Evolutionary conservation across 2,888 invertebrate genomes (phyloP), one percentile per base, ranked within the genome.

Genomic region (Hyppa rectilinea): DNA sequence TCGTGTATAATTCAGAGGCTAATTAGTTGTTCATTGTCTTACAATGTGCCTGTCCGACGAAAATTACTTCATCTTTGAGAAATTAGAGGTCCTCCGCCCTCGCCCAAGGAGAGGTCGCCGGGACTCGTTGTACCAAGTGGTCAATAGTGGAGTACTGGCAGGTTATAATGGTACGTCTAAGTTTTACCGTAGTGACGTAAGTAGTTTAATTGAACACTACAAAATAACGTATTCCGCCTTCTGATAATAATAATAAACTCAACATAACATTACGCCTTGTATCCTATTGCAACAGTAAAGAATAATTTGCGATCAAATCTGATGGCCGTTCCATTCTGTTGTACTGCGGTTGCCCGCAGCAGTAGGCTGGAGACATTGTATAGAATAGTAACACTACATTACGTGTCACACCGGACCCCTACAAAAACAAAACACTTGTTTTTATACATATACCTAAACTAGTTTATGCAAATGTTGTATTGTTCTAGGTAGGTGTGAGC

Each of bases 101-200:
- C 20, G 34, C 31, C 31, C 38, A 40, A 40, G 1, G 2, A 14
- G 9, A 10, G 12, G 23, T 36, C 26, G n/a, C 36, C 34, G 31
- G 4, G n/a, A 59, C 12, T 45, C 7, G 31, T 14, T 17, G n/a
- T n/a, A 34, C 20, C 43, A 36, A 50, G 29, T 26, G 31, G 14
- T 38, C 34, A n/a, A n/a, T n/a, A n/a, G n/a, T n/a, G n/a, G 26
- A 71, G 34, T 40, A 17, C 47, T 49, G 4, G 12, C 40, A 17
- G 29, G 26, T 7, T 36, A 20, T 2, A 34, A 34, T 29, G 6
- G 2, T 40, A 34, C 17, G 34, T 47, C 9, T n/a, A 49, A 14
- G 49, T 66, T 10, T 7, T 70, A 29, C 29, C 38, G 38, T 34
- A 26, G 26, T 56, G 38, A 71, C 26, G 55, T 53, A 38, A 47